A percentile compares a stretch with the other conserved stretches of the same genome.
Evolutionary conservation across 2,797 vertebrate species (phyloP).

Genomic region (Galago senegalensis): DNA sequence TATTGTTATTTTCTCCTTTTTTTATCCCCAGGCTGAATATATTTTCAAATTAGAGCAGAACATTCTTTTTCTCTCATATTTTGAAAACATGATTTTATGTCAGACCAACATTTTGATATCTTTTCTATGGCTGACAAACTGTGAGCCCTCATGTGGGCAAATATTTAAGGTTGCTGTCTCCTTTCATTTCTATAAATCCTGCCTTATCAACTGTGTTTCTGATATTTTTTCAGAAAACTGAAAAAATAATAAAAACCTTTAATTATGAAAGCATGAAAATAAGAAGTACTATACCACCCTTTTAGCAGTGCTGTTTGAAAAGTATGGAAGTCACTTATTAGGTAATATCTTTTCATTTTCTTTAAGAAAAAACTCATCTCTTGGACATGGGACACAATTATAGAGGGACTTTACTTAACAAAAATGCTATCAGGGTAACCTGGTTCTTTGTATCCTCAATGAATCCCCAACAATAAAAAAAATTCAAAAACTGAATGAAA

Average conservation of each 20-base stretch:
- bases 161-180: neutral
- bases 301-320: conserved; percentile 22
- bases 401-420: too few species aligned
- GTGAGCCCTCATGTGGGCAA: neutral
- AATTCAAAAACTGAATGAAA: conserved; percentile 42
- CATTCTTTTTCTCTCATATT: neutral
- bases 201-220: neutral
- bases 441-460: too few species aligned
- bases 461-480: neutral
- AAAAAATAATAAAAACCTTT: conserved; percentile 44
- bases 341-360: conserved; percentile 45
- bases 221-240: conserved; percentile 19
- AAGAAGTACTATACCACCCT: neutral
- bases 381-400: too few species aligned
- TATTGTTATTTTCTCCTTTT: neutral
- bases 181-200: neutral
- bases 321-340: neutral
- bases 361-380: conserved; percentile 44
- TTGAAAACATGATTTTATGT: conserved; percentile 3
- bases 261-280: conserved; percentile 10
- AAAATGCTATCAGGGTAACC: too few species aligned
- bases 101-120: neutral
- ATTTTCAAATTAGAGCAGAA: neutral
- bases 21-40: neutral
- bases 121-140: neutral